A percentile compares a stretch with the other conserved stretches of the same genome.
Evolutionary conservation across 2,797 vertebrate genomes (phyloP).

Genomic region (Valencia hispanica): DNA sequence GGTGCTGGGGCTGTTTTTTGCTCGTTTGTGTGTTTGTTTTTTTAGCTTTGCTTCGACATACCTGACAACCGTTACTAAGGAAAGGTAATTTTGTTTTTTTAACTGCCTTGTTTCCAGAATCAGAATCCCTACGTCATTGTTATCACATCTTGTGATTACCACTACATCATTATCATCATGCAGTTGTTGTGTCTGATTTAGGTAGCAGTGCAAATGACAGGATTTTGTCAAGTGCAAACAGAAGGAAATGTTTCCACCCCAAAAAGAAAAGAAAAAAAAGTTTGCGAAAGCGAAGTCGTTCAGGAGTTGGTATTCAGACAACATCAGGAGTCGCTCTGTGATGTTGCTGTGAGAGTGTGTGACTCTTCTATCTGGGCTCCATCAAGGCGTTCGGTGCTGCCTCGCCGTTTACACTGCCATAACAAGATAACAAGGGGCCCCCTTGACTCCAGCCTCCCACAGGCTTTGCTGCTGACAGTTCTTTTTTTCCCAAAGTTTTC

Average conservation of each 20-base stretch:
- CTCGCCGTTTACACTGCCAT: conserved; percentile 71
- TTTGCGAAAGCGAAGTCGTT: conserved; percentile 51
- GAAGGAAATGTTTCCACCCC: conserved; percentile 33
- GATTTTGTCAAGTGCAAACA: conserved; percentile 22
- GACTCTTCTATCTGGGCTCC: conserved; percentile 72
- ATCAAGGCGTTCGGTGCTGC: conserved; percentile 71
- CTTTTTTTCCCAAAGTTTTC: conserved; percentile 42
- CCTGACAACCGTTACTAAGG: background rate
- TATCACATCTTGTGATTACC: background rate
- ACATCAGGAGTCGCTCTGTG: conserved; percentile 55
- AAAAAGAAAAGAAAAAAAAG: conserved; percentile 37
- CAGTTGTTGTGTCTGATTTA: conserved; percentile 4
- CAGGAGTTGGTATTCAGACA: conserved; percentile 54
- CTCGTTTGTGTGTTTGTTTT: background rate
- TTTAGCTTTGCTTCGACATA: too few relatives aligned
- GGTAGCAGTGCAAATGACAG: conserved; percentile 7
- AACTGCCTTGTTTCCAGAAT: background rate
- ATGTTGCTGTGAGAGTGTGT: conserved; percentile 50
- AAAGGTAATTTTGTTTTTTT: background rate
- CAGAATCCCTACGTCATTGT: background rate
- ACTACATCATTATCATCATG: background rate
- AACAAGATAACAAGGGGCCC: conserved; percentile 76
- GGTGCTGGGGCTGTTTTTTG: background rate
- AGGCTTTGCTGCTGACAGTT: conserved; percentile 63
- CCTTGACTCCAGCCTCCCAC: conserved; percentile 70